Percentiles rank a stretch among this genome's conserved stretches.
Conservation (phyloP, 2,797 vertebrate genomes). For the Epinephelus awoara region DNA sequence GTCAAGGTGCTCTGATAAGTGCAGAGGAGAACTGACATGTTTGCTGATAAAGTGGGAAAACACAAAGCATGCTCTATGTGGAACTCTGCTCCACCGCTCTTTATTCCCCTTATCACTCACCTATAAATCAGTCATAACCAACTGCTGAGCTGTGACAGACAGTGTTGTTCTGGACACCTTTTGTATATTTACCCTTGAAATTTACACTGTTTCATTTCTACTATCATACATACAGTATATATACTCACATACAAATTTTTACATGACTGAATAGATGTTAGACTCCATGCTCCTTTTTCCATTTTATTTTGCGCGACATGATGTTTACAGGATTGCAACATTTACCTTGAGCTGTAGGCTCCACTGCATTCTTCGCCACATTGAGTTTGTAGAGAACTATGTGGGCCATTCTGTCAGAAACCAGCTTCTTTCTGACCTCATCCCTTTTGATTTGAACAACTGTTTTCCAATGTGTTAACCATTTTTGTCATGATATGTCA, state of each 20-base stretch:
- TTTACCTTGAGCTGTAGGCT: slow-evolving; percentile 29
- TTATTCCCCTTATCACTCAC: slow-evolving; percentile 56
- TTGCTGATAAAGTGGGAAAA: slow-evolving; percentile 65
- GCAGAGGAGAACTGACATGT: slow-evolving; percentile 59
- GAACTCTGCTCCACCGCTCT: slow-evolving; percentile 41
- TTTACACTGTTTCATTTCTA: slow-evolving; percentile 57
- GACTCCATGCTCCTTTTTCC: background rate
- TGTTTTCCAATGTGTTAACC: too few species aligned
- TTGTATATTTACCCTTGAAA: slow-evolving; percentile 65
- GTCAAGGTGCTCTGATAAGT: slow-evolving; percentile 67
- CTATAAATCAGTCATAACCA: slow-evolving; percentile 65
- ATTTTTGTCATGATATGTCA: too few species aligned
- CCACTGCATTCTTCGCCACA: slow-evolving; percentile 1
- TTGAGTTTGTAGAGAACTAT: slow-evolving; percentile 14
- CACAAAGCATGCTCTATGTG: slow-evolving; percentile 36
- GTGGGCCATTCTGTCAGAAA: background rate
- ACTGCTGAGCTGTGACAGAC: slow-evolving; percentile 55
- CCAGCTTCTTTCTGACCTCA: too few species aligned
- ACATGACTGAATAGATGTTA: slow-evolving; percentile 36
- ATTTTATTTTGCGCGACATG: slow-evolving; percentile 29
- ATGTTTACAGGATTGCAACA: slow-evolving; percentile 27
- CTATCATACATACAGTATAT: slow-evolving; percentile 52
- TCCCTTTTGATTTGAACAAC: too few species aligned
- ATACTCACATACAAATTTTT: slow-evolving; percentile 34
- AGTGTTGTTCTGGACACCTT: slow-evolving; percentile 60